phyloP scores from a whole-genome alignment of 2,797 vertebrate genomes.

The Myioborus miniatus region DNA sequence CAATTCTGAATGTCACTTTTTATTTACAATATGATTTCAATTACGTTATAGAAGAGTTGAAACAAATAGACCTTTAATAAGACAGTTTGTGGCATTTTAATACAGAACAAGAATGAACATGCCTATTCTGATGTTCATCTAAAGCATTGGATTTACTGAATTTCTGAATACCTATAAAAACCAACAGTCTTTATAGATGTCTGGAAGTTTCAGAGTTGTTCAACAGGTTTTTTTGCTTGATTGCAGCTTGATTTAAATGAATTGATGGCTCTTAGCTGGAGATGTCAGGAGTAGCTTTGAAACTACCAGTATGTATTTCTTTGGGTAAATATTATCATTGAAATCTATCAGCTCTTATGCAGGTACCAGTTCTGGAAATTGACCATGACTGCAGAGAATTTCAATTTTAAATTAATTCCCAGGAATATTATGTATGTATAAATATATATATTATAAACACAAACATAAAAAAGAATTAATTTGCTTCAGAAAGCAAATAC shows the following conservation, averaged over 20 bases:
- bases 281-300: not conserved
- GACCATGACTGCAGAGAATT: not conserved
- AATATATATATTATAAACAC: rapidly evolving
- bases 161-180: not conserved
- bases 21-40: not conserved
- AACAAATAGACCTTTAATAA: not conserved
- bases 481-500: not conserved
- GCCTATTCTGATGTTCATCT: not conserved
- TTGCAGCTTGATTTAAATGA: not conserved
- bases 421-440: not conserved
- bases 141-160: not conserved
- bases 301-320: not conserved
- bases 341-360: not conserved
- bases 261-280: not conserved
- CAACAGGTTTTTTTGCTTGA: not conserved
- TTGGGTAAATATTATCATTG: not conserved
- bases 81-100: not conserved
- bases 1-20: not conserved
- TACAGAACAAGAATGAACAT: not conserved
- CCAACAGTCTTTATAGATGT: not conserved
- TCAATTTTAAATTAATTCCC: not conserved
- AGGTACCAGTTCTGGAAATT: not conserved
- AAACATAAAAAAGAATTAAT: not conserved
- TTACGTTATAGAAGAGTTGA: not conserved
- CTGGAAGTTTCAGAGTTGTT: not conserved